Conservation (phyloP, 2,113 vertebrate species). For the Gila orcuttii region DNA sequence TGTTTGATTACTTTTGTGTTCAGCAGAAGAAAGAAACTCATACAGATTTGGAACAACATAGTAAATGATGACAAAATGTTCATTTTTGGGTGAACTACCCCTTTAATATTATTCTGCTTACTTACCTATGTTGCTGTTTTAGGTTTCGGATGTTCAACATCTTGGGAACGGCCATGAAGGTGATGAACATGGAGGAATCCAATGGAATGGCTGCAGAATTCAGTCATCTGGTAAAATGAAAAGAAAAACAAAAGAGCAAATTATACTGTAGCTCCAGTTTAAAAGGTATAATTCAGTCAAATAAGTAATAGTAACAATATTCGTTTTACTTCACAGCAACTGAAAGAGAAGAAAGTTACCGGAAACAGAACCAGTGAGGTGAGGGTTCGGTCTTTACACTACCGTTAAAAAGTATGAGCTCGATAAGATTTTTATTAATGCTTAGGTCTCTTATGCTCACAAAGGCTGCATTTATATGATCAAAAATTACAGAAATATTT, state of each 20-base stretch:
- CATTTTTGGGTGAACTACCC: too few species aligned
- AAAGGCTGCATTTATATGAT: background rate
- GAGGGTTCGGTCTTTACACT: slow-evolving; percentile 38
- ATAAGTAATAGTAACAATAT: background rate
- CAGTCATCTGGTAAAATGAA: slow-evolving; percentile 85
- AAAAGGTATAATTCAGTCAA: background rate
- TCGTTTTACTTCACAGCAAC: slow-evolving; percentile 80
- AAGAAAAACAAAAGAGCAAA: background rate
- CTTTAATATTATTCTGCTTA: background rate
- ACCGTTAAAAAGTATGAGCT: too few species aligned
- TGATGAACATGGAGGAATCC: slow-evolving; percentile 99
- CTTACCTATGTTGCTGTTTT: background rate
- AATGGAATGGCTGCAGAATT: slow-evolving; percentile 98
- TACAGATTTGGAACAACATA: too few species aligned
- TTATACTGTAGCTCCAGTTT: background rate
- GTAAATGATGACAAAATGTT: too few species aligned
- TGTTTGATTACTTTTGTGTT: too few species aligned
- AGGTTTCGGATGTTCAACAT: slow-evolving; percentile 98
- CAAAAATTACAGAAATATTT: background rate
- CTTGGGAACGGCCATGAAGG: slow-evolving; percentile 93
- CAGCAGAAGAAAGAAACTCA: too few species aligned
- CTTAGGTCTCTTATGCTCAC: background rate
- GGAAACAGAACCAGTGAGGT: slow-evolving; percentile 93
- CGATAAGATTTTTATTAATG: too few species aligned
- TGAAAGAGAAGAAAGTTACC: slow-evolving; percentile 94